Base-by-base conservation (phyloP, 2,888 invertebrate genomes). In the Mystacides longicornis region DNA sequence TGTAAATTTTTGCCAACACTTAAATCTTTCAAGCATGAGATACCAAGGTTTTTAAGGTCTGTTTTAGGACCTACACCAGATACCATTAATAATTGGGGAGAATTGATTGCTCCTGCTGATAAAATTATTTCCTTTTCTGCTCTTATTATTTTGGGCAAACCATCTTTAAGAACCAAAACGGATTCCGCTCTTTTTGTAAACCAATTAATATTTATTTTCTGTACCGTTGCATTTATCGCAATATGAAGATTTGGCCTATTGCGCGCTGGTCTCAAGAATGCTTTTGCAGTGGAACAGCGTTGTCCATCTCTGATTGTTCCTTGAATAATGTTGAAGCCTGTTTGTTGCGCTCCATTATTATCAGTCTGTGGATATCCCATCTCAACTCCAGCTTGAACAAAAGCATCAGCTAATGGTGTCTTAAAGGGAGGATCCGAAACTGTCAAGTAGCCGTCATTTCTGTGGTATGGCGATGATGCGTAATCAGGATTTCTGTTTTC, bases 241-340 rank as follows among this genome's bases (percentile, higher is more conserved):
- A 68, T 61, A 23, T 65, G 61, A 3, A 68, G 59, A 58, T 68
- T 68, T 3, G 55, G 22, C 20, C 65, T 58, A 2, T 60, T 48
- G 64, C 68, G 73, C 0, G 63, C 59, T 3, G 64, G 64, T 20
- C 67, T 66, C 4, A 82, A 65, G 63, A 76, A 85, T 43, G 78
- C 78, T 62, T 73, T 77, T 1, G 78, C 75, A 1, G 79, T 75
- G 59, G 79, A 79, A 51, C 74, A 68, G 56, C 80, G 68, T 2
- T 65, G 62, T 1, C 80, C 80, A 37, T 70, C 65, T 62, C 74
- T 73, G 61, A 77, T 71, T 27, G 75, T 78, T 22, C 72, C 67
- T 65, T 31, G 53, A 1, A 76, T 67, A 48, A 68, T 70, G 23
- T 73, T 68, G 52, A 77, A 81, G 0, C 81, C 83, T 1, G 78